Percentiles rank a stretch among this genome's conserved stretches.
Conservation (phyloP, 2,113 vertebrate genomes). For the Hymenochirus boettgeri region DNA sequence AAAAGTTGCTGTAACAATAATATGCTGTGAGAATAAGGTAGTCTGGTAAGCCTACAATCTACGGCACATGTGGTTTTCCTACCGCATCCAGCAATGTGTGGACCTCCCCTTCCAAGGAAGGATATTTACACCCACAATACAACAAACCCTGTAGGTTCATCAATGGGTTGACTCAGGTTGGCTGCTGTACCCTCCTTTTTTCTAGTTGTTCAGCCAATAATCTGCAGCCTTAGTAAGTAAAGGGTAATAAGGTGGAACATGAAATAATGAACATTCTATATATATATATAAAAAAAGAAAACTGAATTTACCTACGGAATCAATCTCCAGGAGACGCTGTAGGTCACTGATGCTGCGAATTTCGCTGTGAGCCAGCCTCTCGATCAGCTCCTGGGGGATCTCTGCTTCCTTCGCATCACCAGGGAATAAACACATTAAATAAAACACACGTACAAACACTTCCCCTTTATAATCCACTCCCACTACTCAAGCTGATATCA, state of each 20-base stretch:
- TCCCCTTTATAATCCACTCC: conserved; percentile 31
- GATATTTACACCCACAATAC: conserved; percentile 23
- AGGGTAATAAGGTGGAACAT: conserved; percentile 13
- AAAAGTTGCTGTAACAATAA: no score
- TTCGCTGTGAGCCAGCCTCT: conserved; percentile 89
- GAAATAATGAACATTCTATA: background rate
- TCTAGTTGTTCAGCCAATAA: conserved; percentile 17
- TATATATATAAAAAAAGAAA: conserved; percentile 61
- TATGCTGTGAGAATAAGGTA: no score
- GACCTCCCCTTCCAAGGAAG: conserved; percentile 13
- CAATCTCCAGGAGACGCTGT: conserved; percentile 96
- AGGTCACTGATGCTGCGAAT: conserved; percentile 97
- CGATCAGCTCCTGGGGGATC: conserved; percentile 90
- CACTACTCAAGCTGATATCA: conserved; percentile 11
- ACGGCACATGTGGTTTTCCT: conserved; percentile 11
- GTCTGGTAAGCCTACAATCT: no score
- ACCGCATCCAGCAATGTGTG: background rate
- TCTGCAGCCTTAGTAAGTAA: no score
- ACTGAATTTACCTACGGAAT: conserved; percentile 97
- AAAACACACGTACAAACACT: conserved; percentile 24
- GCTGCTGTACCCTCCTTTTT: conserved; percentile 46
- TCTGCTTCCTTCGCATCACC: conserved; percentile 75
- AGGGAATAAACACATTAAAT: conserved; percentile 38
- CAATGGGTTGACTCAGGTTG: conserved; percentile 30
- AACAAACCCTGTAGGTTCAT: conserved; percentile 22